phyloP scores from a whole-genome alignment of 2,888 invertebrate species.

The Athalia rosae region DNA sequence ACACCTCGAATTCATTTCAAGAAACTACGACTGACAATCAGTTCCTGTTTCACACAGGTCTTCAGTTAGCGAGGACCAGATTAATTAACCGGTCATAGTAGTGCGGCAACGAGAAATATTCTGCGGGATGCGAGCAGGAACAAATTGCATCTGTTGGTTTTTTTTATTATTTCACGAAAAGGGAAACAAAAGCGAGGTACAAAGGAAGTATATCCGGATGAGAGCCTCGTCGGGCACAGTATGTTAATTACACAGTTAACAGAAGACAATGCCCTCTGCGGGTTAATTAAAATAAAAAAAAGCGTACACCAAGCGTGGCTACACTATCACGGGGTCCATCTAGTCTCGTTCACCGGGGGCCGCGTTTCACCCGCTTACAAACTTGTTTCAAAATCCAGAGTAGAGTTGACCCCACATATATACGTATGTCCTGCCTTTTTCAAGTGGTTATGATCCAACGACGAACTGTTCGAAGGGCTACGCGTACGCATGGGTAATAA shows the following conservation, averaged over 20 bases:
- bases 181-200: constrained; percentile 44
- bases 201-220: constrained; percentile 46
- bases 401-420: background rate
- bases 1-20: constrained; percentile 10
- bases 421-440: background rate
- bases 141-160: constrained; percentile 32
- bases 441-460: background rate
- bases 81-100: constrained; percentile 5
- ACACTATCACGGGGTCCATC: constrained; percentile 47
- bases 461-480: background rate
- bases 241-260: constrained; percentile 48
- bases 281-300: constrained; percentile 47
- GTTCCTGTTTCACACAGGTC: too few species aligned
- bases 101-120: background rate
- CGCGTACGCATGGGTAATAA: constrained; percentile 10
- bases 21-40: constrained; percentile 39
- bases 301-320: constrained; percentile 25
- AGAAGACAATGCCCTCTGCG: constrained; percentile 48
- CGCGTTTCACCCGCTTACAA: constrained; percentile 36
- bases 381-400: constrained; percentile 34
- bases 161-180: constrained; percentile 27
- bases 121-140: constrained; percentile 13
- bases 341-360: constrained; percentile 43
- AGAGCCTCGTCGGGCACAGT: constrained; percentile 43
- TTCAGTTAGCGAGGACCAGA: too few species aligned